phyloP scores from a whole-genome alignment of 2,113 vertebrate genomes.

The Neogobius melanostomus region DNA sequence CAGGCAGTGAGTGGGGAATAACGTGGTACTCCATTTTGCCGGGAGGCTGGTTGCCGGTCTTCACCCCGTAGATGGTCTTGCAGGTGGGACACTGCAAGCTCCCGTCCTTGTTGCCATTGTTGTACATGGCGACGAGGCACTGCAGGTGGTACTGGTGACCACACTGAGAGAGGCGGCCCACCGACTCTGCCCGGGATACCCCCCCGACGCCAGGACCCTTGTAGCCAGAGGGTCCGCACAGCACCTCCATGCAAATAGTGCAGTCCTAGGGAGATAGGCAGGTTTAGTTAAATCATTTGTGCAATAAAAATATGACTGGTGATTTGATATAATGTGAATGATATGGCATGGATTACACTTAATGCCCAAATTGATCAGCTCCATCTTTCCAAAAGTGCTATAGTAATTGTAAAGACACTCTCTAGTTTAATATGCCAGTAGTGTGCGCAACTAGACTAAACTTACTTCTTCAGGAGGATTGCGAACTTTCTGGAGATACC shows the following conservation, averaged over 20 bases:
- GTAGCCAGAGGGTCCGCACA: slow-evolving; percentile 87
- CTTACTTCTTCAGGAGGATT: slow-evolving; percentile 93
- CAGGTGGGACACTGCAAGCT: slow-evolving; percentile 96
- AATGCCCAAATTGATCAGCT: too few relatives aligned
- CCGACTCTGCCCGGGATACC: slow-evolving; percentile 82
- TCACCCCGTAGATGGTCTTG: slow-evolving; percentile 96
- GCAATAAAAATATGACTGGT: background rate
- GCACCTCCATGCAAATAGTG: slow-evolving; percentile 95
- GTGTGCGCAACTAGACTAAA: background rate
- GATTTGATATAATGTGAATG: too few relatives aligned
- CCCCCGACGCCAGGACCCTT: slow-evolving; percentile 83
- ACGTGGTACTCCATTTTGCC: slow-evolving; percentile 98
- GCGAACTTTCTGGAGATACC: slow-evolving; percentile 92
- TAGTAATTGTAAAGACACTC: too few relatives aligned
- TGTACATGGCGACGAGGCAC: slow-evolving; percentile 97
- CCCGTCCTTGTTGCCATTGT: slow-evolving; percentile 94
- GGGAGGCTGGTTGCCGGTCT: slow-evolving; percentile 94
- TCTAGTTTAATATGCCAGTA: too few relatives aligned
- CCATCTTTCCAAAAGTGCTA: too few relatives aligned
- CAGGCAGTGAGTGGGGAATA: slow-evolving; percentile 92
- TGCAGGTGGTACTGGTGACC: slow-evolving; percentile 92
- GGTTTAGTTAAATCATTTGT: background rate
- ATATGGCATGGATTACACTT: too few relatives aligned
- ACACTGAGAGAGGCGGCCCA: slow-evolving; percentile 88
- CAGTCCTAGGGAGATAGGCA: slow-evolving; percentile 80